A percentile compares a stretch with the other conserved stretches of the same genome.
These are phyloP conservation scores for Aporophyla lueneburgensis DNA, from an alignment of 2,888 invertebrate genomes.

Conservation along the genomic window DNA sequence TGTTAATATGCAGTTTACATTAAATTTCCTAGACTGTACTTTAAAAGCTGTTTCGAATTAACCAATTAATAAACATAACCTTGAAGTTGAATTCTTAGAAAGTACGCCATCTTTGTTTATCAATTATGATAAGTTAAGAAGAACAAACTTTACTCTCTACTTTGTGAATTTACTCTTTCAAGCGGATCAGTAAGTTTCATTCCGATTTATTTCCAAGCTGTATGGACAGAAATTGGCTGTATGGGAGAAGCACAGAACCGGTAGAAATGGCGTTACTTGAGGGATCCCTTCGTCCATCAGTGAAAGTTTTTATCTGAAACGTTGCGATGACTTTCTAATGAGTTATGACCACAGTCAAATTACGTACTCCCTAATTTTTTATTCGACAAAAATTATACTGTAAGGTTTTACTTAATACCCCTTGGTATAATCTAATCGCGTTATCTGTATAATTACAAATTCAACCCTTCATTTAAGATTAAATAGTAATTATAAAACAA, in stretches of 20 bases:
- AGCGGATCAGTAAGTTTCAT: constrained; percentile 9
- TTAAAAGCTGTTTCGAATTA: too few relatives aligned
- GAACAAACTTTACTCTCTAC: constrained; percentile 1
- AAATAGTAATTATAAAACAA: constrained; percentile 24
- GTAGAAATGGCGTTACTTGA: too few relatives aligned
- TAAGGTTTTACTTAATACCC: neutral
- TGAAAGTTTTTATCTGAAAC: too few relatives aligned
- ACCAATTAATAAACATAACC: too few relatives aligned
- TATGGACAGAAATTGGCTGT: too few relatives aligned
- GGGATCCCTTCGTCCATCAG: too few relatives aligned
- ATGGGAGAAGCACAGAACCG: too few relatives aligned
- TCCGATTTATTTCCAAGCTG: constrained; percentile 12
- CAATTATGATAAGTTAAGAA: neutral
- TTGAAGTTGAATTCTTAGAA: too few relatives aligned
- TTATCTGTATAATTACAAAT: neutral
- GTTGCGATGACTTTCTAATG: too few relatives aligned
- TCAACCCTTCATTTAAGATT: neutral
- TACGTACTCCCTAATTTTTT: too few relatives aligned
- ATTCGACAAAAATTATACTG: neutral
- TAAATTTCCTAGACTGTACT: too few relatives aligned
- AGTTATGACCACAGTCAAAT: neutral
- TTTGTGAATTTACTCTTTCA: constrained; percentile 9
- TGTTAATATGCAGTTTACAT: too few relatives aligned
- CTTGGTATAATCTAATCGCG: neutral
- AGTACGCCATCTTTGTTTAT: constrained; percentile 8